Conservation (phyloP, 2,888 invertebrate genomes). For the Tetragonisca angustula region DNA sequence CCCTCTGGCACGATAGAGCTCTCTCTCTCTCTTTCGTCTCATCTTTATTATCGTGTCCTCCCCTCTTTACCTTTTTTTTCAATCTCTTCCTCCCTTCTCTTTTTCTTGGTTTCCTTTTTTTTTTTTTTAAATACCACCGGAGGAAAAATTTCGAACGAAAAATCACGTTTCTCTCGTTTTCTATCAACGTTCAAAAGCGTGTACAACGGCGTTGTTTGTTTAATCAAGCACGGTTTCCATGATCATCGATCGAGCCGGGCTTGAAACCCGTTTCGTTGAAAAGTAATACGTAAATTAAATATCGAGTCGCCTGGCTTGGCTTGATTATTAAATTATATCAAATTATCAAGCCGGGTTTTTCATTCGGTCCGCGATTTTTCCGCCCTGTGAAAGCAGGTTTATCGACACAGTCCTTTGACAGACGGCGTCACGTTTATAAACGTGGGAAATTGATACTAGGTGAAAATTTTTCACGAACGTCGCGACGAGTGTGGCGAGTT, state of each 20-base stretch:
- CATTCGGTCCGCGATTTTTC: background rate
- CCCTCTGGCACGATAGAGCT: background rate
- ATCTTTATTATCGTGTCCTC: too few species aligned
- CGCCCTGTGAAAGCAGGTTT: too few species aligned
- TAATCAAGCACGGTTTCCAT: background rate
- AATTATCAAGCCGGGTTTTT: background rate
- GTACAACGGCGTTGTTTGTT: background rate
- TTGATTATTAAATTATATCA: background rate
- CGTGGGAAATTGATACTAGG: too few species aligned
- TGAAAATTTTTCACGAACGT: too few species aligned
- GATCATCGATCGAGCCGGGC: background rate
- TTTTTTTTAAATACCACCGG: background rate
- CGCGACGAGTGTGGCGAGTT: too few species aligned
- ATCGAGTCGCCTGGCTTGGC: background rate
- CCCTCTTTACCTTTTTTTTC: background rate
- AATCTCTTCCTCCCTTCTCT: too few species aligned
- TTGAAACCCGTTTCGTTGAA: background rate
- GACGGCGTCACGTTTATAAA: background rate
- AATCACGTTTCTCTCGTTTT: background rate
- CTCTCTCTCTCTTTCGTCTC: too few species aligned
- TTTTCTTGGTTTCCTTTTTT: background rate
- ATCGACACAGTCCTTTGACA: background rate
- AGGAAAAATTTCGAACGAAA: background rate
- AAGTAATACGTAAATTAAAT: constrained; percentile 12
- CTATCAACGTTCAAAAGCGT: constrained; percentile 12